phyloP scores from a whole-genome alignment of 1,140 invertebrate genomes.

The Papilio machaon region DNA sequence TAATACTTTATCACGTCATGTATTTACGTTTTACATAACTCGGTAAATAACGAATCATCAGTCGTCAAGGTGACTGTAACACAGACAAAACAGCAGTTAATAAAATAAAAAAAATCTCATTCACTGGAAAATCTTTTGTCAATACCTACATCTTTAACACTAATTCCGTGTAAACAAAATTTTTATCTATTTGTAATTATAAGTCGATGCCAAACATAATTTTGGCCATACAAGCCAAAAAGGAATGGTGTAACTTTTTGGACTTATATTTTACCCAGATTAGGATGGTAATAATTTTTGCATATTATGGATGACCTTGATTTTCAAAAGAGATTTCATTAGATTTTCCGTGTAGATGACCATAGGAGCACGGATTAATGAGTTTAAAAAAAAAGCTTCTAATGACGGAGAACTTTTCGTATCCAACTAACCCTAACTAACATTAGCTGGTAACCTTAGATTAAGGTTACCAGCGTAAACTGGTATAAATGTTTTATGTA shows the following conservation, averaged over 20 bases:
- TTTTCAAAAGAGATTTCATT: background rate
- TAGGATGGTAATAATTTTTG: background rate
- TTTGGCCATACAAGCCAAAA: background rate
- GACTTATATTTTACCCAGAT: background rate
- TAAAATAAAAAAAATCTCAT: background rate
- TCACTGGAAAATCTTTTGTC: background rate
- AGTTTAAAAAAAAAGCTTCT: background rate
- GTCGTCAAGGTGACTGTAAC: background rate
- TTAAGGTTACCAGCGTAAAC: background rate
- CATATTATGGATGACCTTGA: background rate
- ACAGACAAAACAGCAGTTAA: background rate
- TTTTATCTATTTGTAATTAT: background rate
- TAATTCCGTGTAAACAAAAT: background rate
- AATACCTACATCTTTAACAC: background rate
- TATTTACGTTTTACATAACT: background rate
- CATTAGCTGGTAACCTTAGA: too few relatives aligned
- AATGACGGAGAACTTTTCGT: background rate
- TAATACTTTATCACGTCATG: background rate
- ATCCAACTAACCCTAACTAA: background rate
- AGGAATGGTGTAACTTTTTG: background rate
- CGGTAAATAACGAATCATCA: background rate
- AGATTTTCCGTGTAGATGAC: too few relatives aligned
- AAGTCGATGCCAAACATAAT: background rate
- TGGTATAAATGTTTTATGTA: too few relatives aligned
- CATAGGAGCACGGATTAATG: too few relatives aligned